Evolutionary conservation across 2,888 invertebrate genomes (phyloP).

Genomic region (Drosophila conformis): DNA sequence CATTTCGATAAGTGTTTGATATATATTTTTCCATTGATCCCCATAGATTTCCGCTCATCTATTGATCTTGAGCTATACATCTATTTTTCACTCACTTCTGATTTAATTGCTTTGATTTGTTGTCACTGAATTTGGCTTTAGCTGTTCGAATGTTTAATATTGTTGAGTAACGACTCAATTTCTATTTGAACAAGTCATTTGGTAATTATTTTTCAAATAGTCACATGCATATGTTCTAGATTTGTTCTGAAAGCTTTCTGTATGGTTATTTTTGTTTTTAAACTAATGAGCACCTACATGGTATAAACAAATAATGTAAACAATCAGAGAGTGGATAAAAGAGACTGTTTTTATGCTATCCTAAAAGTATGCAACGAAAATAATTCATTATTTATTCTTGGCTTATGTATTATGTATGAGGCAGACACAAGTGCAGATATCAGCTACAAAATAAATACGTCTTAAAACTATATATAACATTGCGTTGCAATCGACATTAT

Average conservation of each 20-base stretch:
- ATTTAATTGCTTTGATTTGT: conserved; percentile 26
- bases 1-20: conserved; percentile 13
- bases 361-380: conserved; percentile 8
- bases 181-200: conserved; percentile 9
- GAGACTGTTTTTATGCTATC: background rate
- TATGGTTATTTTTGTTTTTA: conserved; percentile 13
- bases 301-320: background rate
- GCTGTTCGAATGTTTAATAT: conserved; percentile 4
- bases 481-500: background rate
- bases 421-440: background rate
- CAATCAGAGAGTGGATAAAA: background rate
- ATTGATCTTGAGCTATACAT: conserved; percentile 8
- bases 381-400: background rate
- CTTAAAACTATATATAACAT: background rate
- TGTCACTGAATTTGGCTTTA: conserved; percentile 18
- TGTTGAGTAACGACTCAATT: conserved; percentile 18
- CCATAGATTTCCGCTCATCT: background rate
- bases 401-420: background rate
- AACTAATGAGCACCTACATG: conserved; percentile 1
- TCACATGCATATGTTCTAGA: conserved; percentile 9
- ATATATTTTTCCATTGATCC: conserved; percentile 16
- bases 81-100: conserved; percentile 39
- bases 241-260: conserved; percentile 3
- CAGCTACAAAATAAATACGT: background rate
- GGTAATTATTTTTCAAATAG: conserved; percentile 42